Evolutionary conservation across 2,888 invertebrate genomes (phyloP).

Genomic region (Patella ulyssiponensis): DNA sequence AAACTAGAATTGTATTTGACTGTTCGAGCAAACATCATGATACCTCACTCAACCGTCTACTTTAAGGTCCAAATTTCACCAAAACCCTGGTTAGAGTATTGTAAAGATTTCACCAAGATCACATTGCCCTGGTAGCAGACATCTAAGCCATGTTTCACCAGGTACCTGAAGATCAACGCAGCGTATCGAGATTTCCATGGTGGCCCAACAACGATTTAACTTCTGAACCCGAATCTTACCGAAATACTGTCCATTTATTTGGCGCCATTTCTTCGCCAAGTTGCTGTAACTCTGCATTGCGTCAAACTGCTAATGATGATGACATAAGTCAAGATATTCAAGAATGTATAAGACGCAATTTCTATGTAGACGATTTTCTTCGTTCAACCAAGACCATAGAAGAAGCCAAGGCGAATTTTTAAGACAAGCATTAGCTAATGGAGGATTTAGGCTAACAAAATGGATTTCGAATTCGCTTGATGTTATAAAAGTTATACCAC

Average conservation of each 20-base stretch:
- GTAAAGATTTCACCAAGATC: slow-evolving; percentile 18
- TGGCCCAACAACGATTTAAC: slow-evolving; percentile 6
- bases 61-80: slow-evolving; percentile 26
- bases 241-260: slow-evolving; percentile 34
- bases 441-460: too few species aligned
- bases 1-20: slow-evolving; percentile 21
- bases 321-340: background rate
- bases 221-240: slow-evolving; percentile 10
- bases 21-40: slow-evolving; percentile 11
- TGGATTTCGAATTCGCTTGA: too few species aligned
- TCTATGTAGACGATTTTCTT: slow-evolving; percentile 20
- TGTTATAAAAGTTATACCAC: background rate
- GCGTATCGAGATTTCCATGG: slow-evolving; percentile 13
- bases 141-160: slow-evolving; percentile 29
- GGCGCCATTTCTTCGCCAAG: slow-evolving; percentile 28
- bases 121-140: slow-evolving; percentile 25
- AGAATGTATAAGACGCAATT: slow-evolving; percentile 7
- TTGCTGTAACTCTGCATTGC: slow-evolving; percentile 10
- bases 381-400: background rate
- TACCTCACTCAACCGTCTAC: slow-evolving; percentile 20
- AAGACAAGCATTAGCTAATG: too few species aligned
- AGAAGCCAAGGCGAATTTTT: too few species aligned
- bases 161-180: slow-evolving; percentile 16
- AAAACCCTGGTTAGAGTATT: slow-evolving; percentile 25
- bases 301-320: background rate